phyloP scores from a whole-genome alignment of 2,113 vertebrate genomes.

The Serilophus lunatus region DNA sequence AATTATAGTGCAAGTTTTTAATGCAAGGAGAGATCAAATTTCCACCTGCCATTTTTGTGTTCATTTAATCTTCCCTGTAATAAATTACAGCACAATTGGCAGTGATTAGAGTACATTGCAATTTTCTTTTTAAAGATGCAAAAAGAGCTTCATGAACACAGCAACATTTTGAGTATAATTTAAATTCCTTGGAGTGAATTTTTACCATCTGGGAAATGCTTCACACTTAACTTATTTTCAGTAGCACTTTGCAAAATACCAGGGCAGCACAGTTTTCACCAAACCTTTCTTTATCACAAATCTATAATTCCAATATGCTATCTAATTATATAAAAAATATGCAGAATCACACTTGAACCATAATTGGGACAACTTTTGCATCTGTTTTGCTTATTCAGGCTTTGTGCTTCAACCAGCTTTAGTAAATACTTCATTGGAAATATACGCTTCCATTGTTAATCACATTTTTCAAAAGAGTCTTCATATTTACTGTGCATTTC shows the following conservation, averaged over 20 bases:
- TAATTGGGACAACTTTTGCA: neutral
- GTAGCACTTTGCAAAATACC: slow-evolving; percentile 30
- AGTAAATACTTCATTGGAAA: neutral
- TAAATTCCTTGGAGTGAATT: slow-evolving; percentile 63
- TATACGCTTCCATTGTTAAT: neutral
- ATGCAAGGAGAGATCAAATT: slow-evolving; percentile 7
- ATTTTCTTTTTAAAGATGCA: slow-evolving; percentile 50
- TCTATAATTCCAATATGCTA: slow-evolving; percentile 31
- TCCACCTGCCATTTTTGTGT: slow-evolving; percentile 23
- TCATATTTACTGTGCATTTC: neutral
- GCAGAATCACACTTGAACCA: slow-evolving; percentile 7
- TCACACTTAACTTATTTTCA: slow-evolving; percentile 55
- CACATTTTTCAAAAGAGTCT: neutral
- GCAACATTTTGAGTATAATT: slow-evolving; percentile 66
- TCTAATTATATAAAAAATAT: slow-evolving; percentile 35
- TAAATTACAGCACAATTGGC: slow-evolving; percentile 40
- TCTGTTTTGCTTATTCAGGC: slow-evolving; percentile 47
- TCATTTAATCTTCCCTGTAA: slow-evolving; percentile 23
- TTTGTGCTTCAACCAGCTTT: neutral
- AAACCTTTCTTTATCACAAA: slow-evolving; percentile 35
- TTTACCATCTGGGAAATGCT: slow-evolving; percentile 64
- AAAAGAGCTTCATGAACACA: slow-evolving; percentile 49
- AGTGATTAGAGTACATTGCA: slow-evolving; percentile 24
- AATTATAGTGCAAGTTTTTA: neutral
- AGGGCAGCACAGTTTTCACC: slow-evolving; percentile 33